Conservation (phyloP, 1,140 invertebrate genomes). For the Caenorhabditis elegans region WBcel235 BX284605.5:12288501-12289000, state of each 20-base stretch:
- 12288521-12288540: too few relatives aligned
- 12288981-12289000: background rate
- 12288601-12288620: background rate
- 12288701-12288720: too few relatives aligned
- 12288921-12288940: conserved; percentile 7
- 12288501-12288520: too few relatives aligned
- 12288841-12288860: background rate
- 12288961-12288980: too few relatives aligned
- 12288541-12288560: conserved; percentile 3
- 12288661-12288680: too few relatives aligned
- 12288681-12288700: too few relatives aligned
- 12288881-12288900: background rate
- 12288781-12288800: background rate
- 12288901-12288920: background rate
- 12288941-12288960: background rate
- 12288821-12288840: background rate
- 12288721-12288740: too few relatives aligned
- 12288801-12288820: background rate
- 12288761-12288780: background rate
- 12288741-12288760: background rate
- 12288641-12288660: too few relatives aligned
- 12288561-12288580: conserved; percentile 19
- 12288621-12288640: background rate
- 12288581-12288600: conserved; percentile 28
- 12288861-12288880: conserved; percentile 13